These are phyloP conservation scores for Crematogaster levior DNA, from an alignment of 2,888 invertebrate species.

Conservation along the genomic window DNA sequence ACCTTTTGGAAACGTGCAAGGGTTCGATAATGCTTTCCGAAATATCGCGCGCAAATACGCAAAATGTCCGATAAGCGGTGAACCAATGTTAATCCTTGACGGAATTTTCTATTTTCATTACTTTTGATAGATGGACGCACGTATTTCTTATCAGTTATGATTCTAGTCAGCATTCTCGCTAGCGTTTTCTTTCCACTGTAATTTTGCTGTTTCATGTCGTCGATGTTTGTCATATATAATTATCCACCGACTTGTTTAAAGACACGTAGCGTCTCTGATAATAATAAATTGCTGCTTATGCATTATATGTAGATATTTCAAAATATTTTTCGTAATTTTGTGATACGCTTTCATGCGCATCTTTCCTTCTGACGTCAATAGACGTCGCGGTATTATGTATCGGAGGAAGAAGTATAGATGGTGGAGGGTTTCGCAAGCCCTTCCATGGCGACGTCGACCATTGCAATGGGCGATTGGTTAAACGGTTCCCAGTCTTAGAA, in stretches of 20 bases:
- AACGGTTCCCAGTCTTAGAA: constrained; percentile 70
- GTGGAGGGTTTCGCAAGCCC: constrained; percentile 68
- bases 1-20: constrained; percentile 11
- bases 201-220: background rate
- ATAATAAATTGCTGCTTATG: background rate
- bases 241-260: background rate
- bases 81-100: background rate
- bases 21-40: background rate
- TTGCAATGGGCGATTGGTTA: constrained; percentile 70
- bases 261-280: background rate
- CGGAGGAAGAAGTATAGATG: constrained; percentile 55
- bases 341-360: background rate
- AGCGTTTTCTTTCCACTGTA: background rate
- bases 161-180: background rate
- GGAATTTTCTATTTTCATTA: constrained; percentile 1
- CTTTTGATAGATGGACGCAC: background rate
- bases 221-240: background rate
- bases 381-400: constrained; percentile 47
- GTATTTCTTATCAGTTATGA: background rate
- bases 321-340: constrained; percentile 2
- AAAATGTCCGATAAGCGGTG: constrained; percentile 16
- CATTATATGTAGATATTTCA: background rate
- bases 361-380: background rate
- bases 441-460: constrained; percentile 61
- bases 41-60: background rate